Percentiles rank a stretch among this genome's conserved stretches.
phyloP scores from a whole-genome alignment of 2,113 vertebrate species.

The Corythoichthys haematopterus region DNA sequence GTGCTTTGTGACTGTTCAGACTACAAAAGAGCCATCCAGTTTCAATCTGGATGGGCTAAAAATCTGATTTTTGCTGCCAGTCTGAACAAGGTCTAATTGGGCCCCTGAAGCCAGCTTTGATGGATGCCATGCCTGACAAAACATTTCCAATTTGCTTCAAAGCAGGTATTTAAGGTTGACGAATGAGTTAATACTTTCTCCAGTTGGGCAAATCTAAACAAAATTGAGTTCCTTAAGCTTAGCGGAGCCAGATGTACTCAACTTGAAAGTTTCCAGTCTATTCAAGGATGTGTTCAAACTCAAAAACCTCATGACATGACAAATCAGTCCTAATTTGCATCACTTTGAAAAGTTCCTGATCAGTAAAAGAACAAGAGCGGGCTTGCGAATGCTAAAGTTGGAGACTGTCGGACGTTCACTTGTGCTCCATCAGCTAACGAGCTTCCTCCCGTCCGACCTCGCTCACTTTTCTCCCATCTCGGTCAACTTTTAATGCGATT shows the following conservation, averaged over 20 bases:
- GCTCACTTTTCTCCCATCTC: background rate
- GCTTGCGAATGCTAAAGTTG: background rate
- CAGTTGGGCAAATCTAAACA: background rate
- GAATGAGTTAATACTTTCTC: too few relatives aligned
- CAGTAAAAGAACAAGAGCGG: background rate
- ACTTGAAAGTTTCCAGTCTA: background rate
- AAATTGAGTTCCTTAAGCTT: background rate
- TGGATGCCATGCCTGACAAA: too few relatives aligned
- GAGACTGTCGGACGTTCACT: background rate
- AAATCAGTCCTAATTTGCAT: background rate
- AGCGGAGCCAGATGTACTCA: background rate
- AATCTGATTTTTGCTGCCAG: too few relatives aligned
- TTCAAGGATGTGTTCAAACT: background rate
- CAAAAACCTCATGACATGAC: background rate
- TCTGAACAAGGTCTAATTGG: too few relatives aligned
- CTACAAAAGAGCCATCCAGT: too few relatives aligned
- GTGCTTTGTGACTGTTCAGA: too few relatives aligned
- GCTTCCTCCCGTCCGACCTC: background rate
- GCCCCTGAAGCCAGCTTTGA: too few relatives aligned
- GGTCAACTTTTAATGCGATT: slow-evolving; percentile 1
- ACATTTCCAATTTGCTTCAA: too few relatives aligned
- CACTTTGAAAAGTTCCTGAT: background rate
- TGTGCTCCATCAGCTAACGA: background rate
- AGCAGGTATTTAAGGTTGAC: too few relatives aligned
- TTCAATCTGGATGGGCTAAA: too few relatives aligned